These are phyloP conservation scores for Ridgeia piscesae DNA, from an alignment of 1,140 invertebrate genomes.

Conservation along the genomic window DNA sequence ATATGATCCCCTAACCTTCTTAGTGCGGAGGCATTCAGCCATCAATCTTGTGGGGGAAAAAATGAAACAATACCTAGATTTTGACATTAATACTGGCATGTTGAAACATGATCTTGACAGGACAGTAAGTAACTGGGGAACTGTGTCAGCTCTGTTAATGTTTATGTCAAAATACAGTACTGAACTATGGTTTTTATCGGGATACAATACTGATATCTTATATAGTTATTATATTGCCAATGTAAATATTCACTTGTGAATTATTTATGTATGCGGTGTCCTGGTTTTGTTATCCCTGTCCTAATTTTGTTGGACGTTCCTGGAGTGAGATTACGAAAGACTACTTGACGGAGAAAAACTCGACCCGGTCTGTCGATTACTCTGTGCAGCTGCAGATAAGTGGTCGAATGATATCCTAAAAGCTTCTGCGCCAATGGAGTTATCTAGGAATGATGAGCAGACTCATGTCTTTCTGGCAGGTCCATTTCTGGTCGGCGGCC, in stretches of 20 bases:
- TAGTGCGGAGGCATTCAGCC: neutral
- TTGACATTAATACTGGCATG: neutral
- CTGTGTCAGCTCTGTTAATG: neutral
- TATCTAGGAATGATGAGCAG: neutral
- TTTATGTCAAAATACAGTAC: neutral
- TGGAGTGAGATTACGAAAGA: neutral
- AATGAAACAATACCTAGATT: neutral
- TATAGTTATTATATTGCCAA: neutral
- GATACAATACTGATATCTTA: neutral
- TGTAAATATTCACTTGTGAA: neutral
- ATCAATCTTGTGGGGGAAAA: neutral
- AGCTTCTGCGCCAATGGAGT: neutral
- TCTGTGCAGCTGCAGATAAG: neutral
- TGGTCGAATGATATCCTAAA: conserved; percentile 5
- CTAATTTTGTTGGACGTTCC: neutral
- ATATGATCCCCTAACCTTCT: neutral
- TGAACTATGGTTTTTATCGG: neutral
- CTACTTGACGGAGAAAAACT: neutral
- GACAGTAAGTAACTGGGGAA: neutral
- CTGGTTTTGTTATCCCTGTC: neutral
- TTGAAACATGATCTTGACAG: neutral
- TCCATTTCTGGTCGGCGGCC: neutral
- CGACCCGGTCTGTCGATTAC: neutral
- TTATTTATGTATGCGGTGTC: neutral
- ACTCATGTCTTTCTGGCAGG: neutral